These are phyloP conservation scores for Tetraneura akinire DNA, from an alignment of 1,140 invertebrate species.

Conservation along the genomic window DNA sequence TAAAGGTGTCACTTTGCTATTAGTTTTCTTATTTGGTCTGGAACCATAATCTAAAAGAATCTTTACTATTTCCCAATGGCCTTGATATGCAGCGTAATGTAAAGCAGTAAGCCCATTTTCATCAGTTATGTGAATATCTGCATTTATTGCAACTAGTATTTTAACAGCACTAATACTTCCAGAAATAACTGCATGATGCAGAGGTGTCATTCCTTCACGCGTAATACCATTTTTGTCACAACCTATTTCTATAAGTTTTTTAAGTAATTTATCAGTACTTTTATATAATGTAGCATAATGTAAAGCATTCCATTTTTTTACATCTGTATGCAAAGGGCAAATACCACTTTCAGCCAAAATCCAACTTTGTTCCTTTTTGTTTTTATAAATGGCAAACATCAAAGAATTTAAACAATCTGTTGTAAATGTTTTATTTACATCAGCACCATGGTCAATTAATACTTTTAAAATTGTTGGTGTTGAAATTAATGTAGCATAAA, in stretches of 20 bases:
- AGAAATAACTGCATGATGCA: constrained; percentile 48
- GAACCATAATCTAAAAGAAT: constrained; percentile 36
- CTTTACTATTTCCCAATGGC: constrained; percentile 45
- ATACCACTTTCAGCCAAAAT: constrained; percentile 35
- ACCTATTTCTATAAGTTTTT: constrained; percentile 28
- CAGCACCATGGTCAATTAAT: constrained; percentile 35
- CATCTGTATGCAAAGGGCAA: constrained; percentile 48
- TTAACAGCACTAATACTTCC: constrained; percentile 31
- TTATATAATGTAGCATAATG: constrained; percentile 44
- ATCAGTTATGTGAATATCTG: constrained; percentile 36
- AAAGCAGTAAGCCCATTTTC: constrained; percentile 50
- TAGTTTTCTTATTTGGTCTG: constrained; percentile 36
- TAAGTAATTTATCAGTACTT: constrained; percentile 17
- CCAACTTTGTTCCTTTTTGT: constrained; percentile 41
- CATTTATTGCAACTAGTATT: constrained; percentile 32
- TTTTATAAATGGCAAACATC: constrained; percentile 27
- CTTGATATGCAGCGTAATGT: constrained; percentile 44
- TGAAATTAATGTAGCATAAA: constrained; percentile 37
- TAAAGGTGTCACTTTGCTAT: constrained; percentile 45
- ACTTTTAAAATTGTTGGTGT: constrained; percentile 37
- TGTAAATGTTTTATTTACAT: constrained; percentile 48
- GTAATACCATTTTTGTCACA: constrained; percentile 36
- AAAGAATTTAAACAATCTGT: constrained; percentile 33
- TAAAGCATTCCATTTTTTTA: constrained; percentile 46
- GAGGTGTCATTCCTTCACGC: constrained; percentile 38